Conservation (phyloP, 2,797 vertebrate species). For the Bradypodion ventrale region DNA sequence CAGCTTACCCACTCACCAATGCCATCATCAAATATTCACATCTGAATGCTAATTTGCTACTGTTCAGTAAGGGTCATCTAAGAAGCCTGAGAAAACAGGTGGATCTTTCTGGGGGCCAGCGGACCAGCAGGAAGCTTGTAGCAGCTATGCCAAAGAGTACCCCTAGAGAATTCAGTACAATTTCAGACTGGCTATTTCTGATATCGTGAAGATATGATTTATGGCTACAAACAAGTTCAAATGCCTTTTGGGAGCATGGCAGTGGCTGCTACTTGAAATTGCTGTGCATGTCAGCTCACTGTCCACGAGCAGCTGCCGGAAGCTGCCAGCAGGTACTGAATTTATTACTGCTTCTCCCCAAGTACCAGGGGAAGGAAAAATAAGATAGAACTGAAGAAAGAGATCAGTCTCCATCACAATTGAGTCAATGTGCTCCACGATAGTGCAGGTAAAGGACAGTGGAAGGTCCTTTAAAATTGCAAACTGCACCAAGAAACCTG, state of each 20-base stretch:
- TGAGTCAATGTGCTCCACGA: not conserved
- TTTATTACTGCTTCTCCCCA: not conserved
- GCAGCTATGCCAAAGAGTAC: not conserved
- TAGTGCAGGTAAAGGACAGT: not conserved
- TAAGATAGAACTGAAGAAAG: not conserved
- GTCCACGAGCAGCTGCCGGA: not conserved
- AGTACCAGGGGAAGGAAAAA: not conserved
- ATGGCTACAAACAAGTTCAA: not conserved
- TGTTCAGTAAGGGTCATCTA: not conserved
- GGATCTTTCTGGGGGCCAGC: not conserved
- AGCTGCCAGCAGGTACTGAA: not conserved
- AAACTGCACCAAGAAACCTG: not conserved
- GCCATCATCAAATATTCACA: not conserved
- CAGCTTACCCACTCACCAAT: not conserved
- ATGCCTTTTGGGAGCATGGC: not conserved
- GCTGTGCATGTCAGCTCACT: not conserved
- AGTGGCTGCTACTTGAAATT: slow-evolving; percentile 7
- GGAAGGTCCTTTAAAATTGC: slow-evolving; percentile 7
- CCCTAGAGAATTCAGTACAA: not conserved
- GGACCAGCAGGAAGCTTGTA: not conserved
- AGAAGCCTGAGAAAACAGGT: not conserved
- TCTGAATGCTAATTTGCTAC: not conserved
- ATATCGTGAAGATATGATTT: slow-evolving; percentile 12
- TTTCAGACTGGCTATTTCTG: slow-evolving; percentile 2
- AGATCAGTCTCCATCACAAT: not conserved